Conservation (phyloP, 2,888 invertebrate genomes). For the Luperina testacea region DNA sequence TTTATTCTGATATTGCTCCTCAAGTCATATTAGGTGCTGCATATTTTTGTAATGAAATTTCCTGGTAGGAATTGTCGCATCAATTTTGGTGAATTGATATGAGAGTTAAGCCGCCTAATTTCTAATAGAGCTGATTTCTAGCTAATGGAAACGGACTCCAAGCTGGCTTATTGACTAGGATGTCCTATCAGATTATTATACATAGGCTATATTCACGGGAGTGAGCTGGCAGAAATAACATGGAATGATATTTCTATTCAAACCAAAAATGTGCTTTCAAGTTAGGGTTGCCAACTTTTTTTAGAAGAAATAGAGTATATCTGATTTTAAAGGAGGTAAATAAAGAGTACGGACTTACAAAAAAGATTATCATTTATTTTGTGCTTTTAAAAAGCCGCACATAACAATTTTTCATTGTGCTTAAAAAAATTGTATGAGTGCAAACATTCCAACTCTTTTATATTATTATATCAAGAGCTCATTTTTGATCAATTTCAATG, state of each 20-base stretch:
- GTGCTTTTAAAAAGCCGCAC: too few relatives aligned
- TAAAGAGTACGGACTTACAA: too few relatives aligned
- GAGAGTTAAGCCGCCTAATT: background rate
- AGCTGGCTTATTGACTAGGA: conserved; percentile 17
- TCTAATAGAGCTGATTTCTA: conserved; percentile 11
- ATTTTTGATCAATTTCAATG: too few relatives aligned
- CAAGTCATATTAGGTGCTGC: background rate
- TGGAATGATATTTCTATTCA: background rate
- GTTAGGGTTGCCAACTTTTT: too few relatives aligned
- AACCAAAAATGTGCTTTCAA: background rate
- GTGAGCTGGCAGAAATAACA: background rate
- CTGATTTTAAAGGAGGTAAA: too few relatives aligned
- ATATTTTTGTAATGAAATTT: conserved; percentile 25
- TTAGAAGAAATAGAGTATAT: too few relatives aligned
- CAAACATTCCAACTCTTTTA: too few relatives aligned
- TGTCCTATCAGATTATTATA: background rate
- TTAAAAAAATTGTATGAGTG: too few relatives aligned
- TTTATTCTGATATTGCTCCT: background rate
- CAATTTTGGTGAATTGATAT: conserved; percentile 16
- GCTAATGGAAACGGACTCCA: conserved; percentile 9
- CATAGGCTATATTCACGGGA: background rate
- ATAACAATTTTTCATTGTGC: too few relatives aligned
- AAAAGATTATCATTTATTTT: too few relatives aligned
- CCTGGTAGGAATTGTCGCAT: background rate
- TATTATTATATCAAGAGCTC: too few relatives aligned